Evolutionary conservation across 2,888 invertebrate species (phyloP).

Genomic region (Kuschelorhynchus macadamiae): DNA sequence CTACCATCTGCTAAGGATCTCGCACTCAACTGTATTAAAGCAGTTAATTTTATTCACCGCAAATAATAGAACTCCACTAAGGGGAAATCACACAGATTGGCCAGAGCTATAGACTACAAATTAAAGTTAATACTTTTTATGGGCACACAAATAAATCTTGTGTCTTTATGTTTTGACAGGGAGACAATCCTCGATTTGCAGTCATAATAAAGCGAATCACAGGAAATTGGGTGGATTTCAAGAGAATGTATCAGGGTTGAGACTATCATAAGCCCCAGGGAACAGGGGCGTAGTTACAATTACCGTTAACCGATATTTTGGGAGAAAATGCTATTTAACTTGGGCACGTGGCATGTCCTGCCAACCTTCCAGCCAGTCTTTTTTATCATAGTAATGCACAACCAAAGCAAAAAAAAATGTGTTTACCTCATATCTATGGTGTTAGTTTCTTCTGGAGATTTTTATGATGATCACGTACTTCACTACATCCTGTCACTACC

Average conservation of each 20-base stretch:
- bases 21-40: constrained; percentile 32
- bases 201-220: constrained; percentile 60
- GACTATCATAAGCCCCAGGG: background rate
- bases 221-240: constrained; percentile 31
- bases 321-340: too few relatives aligned
- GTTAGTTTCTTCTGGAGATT: too few relatives aligned
- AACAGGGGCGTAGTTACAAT: constrained; percentile 15
- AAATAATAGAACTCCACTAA: background rate
- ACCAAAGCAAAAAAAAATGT: too few relatives aligned
- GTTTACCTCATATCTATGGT: too few relatives aligned
- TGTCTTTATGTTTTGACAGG: constrained; percentile 61
- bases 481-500: too few relatives aligned
- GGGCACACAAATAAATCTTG: constrained; percentile 41
- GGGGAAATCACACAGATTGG: constrained; percentile 24
- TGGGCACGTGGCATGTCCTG: too few relatives aligned
- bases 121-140: constrained; percentile 47
- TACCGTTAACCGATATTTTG: background rate
- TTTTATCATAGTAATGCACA: too few relatives aligned
- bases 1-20: constrained; percentile 10
- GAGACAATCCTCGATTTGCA: constrained; percentile 61
- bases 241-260: constrained; percentile 3
- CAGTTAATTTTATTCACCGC: constrained; percentile 43
- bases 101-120: constrained; percentile 38
- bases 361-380: too few relatives aligned
- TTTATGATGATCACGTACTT: too few relatives aligned